A percentile compares a stretch with the other conserved stretches of the same genome.
phyloP scores from a whole-genome alignment of 2,888 invertebrate genomes.

The Platycheirus albimanus region DNA sequence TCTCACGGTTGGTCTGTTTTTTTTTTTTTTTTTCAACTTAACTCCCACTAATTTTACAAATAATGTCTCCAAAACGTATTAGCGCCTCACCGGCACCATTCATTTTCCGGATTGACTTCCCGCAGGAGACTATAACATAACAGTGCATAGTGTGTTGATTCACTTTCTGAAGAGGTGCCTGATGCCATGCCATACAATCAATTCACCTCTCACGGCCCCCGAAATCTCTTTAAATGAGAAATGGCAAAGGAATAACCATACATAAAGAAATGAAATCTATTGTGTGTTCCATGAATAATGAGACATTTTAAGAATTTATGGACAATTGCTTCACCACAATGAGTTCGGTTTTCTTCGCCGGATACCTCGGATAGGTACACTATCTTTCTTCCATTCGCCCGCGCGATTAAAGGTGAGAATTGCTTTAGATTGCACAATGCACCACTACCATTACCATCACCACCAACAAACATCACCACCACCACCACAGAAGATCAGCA shows the following conservation, averaged over 20 bases:
- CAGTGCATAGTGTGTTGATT: constrained; percentile 41
- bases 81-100: constrained; percentile 47
- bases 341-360: constrained; percentile 68
- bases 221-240: constrained; percentile 64
- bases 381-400: constrained; percentile 57
- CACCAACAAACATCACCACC: too few species aligned
- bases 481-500: constrained; percentile 16
- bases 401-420: constrained; percentile 72
- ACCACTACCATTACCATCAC: too few species aligned
- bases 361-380: neutral
- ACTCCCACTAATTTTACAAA: constrained; percentile 69
- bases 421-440: constrained; percentile 73
- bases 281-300: constrained; percentile 82
- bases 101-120: constrained; percentile 9
- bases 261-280: constrained; percentile 77
- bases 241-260: constrained; percentile 71
- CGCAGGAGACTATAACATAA: neutral
- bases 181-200: too few species aligned
- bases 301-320: constrained; percentile 83
- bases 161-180: constrained; percentile 49
- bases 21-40: constrained; percentile 20
- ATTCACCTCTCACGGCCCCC: constrained; percentile 35
- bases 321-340: constrained; percentile 82
- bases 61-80: constrained; percentile 70
- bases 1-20: constrained; percentile 66